These are phyloP conservation scores for Platycheirus rosarum DNA, from an alignment of 2,888 invertebrate species.

Conservation along the genomic window DNA sequence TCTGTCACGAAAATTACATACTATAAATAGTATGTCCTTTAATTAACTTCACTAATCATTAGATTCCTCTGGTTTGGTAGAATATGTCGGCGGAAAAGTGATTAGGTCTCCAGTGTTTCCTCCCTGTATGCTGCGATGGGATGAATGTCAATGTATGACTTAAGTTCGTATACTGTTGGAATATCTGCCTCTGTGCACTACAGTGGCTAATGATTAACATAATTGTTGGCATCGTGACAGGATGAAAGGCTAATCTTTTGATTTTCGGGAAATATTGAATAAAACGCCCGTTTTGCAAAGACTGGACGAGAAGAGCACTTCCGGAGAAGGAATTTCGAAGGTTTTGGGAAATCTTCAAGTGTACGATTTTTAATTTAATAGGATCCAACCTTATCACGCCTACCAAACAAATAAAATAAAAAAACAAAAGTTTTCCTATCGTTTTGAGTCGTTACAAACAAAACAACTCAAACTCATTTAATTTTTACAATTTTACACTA, in stretches of 20 bases:
- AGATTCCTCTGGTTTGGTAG: slow-evolving; percentile 23
- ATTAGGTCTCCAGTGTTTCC: slow-evolving; percentile 28
- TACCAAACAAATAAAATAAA: neutral
- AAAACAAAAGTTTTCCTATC: neutral
- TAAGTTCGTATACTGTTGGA: slow-evolving; percentile 9
- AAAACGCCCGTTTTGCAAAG: too few relatives aligned
- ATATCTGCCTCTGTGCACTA: neutral
- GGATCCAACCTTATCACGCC: too few relatives aligned
- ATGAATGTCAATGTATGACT: slow-evolving; percentile 9
- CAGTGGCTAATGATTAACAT: slow-evolving; percentile 12
- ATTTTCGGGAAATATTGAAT: neutral
- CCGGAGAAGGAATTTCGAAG: too few relatives aligned
- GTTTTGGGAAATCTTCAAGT: too few relatives aligned
- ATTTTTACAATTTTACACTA: slow-evolving; percentile 42
- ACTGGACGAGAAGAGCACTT: too few relatives aligned
- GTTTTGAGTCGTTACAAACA: neutral
- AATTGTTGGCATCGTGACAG: slow-evolving; percentile 19
- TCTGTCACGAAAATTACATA: slow-evolving; percentile 58
- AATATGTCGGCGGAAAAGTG: slow-evolving; percentile 10
- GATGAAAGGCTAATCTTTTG: slow-evolving; percentile 2
- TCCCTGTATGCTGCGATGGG: neutral
- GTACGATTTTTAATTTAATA: too few relatives aligned
- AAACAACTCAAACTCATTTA: slow-evolving; percentile 5
- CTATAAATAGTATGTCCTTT: slow-evolving; percentile 48
- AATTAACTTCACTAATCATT: slow-evolving; percentile 63